Evolutionary conservation across 2,888 invertebrate genomes (phyloP), one percentile per base, ranked within the genome.

Genomic region (Hemistola chrysoprasaria): DNA sequence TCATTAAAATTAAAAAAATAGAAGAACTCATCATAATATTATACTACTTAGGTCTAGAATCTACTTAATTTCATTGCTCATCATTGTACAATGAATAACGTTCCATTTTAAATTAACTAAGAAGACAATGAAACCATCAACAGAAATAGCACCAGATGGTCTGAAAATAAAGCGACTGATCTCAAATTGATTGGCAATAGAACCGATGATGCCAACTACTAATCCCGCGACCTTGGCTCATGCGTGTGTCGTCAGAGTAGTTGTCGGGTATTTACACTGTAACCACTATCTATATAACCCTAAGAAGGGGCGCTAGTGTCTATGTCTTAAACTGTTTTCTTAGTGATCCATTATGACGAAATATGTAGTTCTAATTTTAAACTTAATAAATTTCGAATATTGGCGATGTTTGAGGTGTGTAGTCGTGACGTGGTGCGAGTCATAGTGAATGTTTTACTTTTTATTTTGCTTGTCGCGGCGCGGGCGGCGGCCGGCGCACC

Each of bases 401-500:
- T n/a, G n/a, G 22, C 1, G 6, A 11, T 11, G 24, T 23, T 8
- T 20, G 8, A 1, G 10, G 56, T 51, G 40, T 46, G 48, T 40
- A 34, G 46, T 25, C 33, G 28, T 62, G 62, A 62, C 65, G 65
- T 54, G 25, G 30, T 40, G 44, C 53, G 28, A 56, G 41, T 50
- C 31, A 41, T 34, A 45, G 37, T 11, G 21, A 47, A 51, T 51
- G 59, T 58, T 52, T 50, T 58, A 57, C 54, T 50, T 58, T 59
- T 56, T 59, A 65, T 59, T 62, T 58, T 44, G 55, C 51, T 59
- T 68, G 67, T 59, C 56, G 64, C 53, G 59, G 68, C 70, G 71
- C 69, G 61, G 66, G 67, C 70, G 73, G 71, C 71, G 70, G 70
- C 58, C 66, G 72, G 54, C 37, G n/a, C 11, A 30, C 28, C 32